Percentiles rank a stretch among this genome's conserved stretches.
These are phyloP conservation scores for Synanthedon tipuliformis DNA, from an alignment of 2,888 invertebrate species.

Conservation along the genomic window DNA sequence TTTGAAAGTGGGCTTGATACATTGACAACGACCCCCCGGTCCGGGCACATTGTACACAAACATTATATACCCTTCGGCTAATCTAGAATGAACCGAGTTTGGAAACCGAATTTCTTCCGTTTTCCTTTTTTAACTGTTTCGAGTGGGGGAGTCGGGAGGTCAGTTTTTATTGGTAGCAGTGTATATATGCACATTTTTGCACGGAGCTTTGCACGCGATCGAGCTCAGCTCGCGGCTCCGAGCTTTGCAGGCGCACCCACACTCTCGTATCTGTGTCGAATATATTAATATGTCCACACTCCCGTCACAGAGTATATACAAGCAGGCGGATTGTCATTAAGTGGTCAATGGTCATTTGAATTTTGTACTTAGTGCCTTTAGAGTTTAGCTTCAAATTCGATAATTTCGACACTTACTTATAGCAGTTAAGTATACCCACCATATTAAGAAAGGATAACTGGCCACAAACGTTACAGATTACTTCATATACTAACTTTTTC, in stretches of 20 bases:
- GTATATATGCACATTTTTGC: slow-evolving; percentile 60
- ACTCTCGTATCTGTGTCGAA: slow-evolving; percentile 12
- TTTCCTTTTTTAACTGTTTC: slow-evolving; percentile 24
- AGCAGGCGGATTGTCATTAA: slow-evolving; percentile 5
- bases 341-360: slow-evolving; percentile 5
- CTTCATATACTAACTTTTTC: too few relatives aligned
- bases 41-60: slow-evolving; percentile 34
- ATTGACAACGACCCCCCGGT: slow-evolving; percentile 43
- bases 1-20: slow-evolving; percentile 49
- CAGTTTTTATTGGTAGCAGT: slow-evolving; percentile 41
- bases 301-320: not conserved
- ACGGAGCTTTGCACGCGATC: slow-evolving; percentile 56
- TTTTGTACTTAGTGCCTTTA: not conserved
- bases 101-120: slow-evolving; percentile 25
- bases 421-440: too few relatives aligned
- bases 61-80: slow-evolving; percentile 45
- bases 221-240: slow-evolving; percentile 45
- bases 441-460: too few relatives aligned
- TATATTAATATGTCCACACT: slow-evolving; percentile 2
- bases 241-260: slow-evolving; percentile 22
- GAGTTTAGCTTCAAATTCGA: too few relatives aligned
- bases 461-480: too few relatives aligned
- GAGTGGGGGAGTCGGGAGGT: slow-evolving; percentile 33
- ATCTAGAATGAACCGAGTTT: slow-evolving; percentile 34
- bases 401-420: too few relatives aligned